Evolutionary conservation across 2,797 vertebrate species (phyloP).

Genomic region (Lateolabrax maculatus): DNA sequence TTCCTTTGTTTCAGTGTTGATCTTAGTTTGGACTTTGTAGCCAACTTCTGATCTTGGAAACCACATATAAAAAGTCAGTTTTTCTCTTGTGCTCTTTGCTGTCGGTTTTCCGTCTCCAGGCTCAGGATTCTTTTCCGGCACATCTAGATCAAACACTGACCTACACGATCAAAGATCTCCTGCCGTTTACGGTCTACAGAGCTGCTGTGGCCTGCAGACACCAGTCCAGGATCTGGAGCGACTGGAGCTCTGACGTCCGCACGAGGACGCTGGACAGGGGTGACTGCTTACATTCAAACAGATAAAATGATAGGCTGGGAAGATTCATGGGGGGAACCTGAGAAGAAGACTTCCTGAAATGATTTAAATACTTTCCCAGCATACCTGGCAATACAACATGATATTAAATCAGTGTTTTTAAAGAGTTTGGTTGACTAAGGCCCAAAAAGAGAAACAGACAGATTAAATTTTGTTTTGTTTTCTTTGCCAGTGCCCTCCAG

Average conservation of each 20-base stretch:
- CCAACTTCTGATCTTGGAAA: not conserved
- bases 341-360: not conserved
- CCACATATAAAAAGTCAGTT: not conserved
- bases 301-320: not conserved
- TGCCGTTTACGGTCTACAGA: constrained; percentile 37
- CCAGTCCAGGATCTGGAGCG: constrained; percentile 16
- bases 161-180: constrained; percentile 34
- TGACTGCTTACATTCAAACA: not conserved
- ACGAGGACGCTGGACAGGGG: constrained; percentile 42
- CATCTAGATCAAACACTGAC: rapidly evolving
- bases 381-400: not conserved
- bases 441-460: not conserved
- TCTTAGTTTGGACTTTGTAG: not conserved
- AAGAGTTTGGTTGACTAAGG: no score
- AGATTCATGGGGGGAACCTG: not conserved
- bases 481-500: constrained; percentile 36
- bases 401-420: not conserved
- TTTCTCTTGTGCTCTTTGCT: not conserved
- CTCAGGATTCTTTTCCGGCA: not conserved
- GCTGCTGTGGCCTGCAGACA: constrained; percentile 50
- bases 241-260: constrained; percentile 41
- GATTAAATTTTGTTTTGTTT: not conserved
- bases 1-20: not conserved
- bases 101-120: constrained; percentile 25
- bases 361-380: no score